phyloP scores from a whole-genome alignment of 2,113 vertebrate species.

The Nycticebus coucang region DNA sequence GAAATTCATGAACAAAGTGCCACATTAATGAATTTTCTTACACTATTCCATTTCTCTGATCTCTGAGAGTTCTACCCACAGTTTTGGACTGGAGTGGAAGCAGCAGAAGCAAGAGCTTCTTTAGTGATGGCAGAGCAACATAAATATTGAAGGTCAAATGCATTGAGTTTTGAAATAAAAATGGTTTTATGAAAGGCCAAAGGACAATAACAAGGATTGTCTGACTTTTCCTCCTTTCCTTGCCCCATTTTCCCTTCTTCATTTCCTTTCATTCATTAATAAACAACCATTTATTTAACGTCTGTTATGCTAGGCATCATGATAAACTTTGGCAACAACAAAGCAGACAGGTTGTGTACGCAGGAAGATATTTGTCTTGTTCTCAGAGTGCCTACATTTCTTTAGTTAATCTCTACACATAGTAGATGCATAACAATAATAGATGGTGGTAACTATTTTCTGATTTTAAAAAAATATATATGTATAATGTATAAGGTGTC shows the following conservation, averaged over 20 bases:
- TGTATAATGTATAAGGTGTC: neutral
- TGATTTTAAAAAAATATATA: neutral
- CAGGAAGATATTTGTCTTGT: neutral
- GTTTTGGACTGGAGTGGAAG: neutral
- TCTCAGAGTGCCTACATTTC: neutral
- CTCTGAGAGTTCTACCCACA: neutral
- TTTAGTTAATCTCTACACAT: neutral
- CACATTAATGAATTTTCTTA: neutral
- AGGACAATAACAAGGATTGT: too few relatives aligned
- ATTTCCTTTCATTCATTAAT: neutral
- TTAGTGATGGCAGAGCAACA: neutral
- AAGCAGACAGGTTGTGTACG: neutral
- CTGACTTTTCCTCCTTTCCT: fast-evolving
- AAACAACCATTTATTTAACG: neutral
- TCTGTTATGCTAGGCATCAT: neutral
- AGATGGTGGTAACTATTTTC: neutral
- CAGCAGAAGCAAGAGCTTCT: neutral
- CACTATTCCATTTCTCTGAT: neutral
- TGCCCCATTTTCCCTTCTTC: neutral
- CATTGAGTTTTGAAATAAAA: neutral
- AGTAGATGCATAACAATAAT: too few relatives aligned
- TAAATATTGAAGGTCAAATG: neutral
- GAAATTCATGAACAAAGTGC: neutral
- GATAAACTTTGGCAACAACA: neutral
- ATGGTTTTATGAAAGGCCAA: neutral